Evolutionary conservation across 2,113 vertebrate species (phyloP).

Genomic region (Tenebrosternarchus preto): DNA sequence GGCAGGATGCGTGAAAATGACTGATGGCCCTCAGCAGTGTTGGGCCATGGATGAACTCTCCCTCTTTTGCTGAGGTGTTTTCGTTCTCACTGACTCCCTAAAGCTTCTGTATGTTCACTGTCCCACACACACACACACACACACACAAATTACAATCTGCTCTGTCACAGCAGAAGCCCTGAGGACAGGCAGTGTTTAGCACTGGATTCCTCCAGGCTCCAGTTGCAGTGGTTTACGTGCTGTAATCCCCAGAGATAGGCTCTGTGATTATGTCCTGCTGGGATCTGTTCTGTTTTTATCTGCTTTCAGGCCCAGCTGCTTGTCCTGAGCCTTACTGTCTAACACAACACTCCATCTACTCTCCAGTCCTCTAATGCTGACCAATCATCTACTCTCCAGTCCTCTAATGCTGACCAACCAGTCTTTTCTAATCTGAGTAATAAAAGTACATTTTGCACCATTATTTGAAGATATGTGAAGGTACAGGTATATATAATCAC

Average conservation of each 20-base stretch:
- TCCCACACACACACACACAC: not conserved
- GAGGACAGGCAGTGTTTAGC: not conserved
- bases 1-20: slow-evolving; percentile 42
- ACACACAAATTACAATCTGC: not conserved
- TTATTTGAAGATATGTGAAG: not conserved
- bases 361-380: slow-evolving; percentile 1
- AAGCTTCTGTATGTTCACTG: not conserved
- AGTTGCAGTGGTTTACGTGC: slow-evolving; percentile 33
- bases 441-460: too few relatives aligned
- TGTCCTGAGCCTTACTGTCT: slow-evolving; percentile 12
- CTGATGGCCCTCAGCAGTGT: slow-evolving; percentile 25
- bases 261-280: slow-evolving; percentile 43
- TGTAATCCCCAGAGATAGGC: slow-evolving; percentile 45
- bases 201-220: slow-evolving; percentile 23
- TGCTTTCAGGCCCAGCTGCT: slow-evolving; percentile 43
- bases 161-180: not conserved
- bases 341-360: not conserved
- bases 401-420: not conserved
- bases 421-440: too few relatives aligned
- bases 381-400: too few relatives aligned
- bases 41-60: slow-evolving; percentile 26
- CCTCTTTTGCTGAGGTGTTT: not conserved
- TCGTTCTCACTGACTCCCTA: not conserved
- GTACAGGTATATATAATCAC: not conserved
- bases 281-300: slow-evolving; percentile 52